Base-by-base conservation (phyloP, 2,888 invertebrate genomes). In the Aleiodes alternator region DNA sequence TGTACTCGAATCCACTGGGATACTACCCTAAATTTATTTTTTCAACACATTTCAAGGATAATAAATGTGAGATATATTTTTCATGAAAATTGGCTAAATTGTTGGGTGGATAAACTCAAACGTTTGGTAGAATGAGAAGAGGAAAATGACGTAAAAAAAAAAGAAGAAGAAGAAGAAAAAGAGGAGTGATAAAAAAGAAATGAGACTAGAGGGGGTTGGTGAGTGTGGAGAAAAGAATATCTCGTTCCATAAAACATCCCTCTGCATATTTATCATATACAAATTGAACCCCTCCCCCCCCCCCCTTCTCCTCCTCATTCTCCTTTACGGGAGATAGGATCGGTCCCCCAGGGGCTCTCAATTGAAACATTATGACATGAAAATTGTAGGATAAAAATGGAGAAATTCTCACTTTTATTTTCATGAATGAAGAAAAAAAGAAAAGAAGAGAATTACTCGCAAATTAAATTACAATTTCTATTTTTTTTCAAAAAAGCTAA, bases 241-340 rank as follows among this genome's bases (percentile, higher is more conserved):
- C 76, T 73, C 75, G 73, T 77, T 78, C 77, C 78, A 78, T 75
- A 77, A 79, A 80, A 73, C 77, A 78, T 56, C 76, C 76, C 76
- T 74, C 75, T 77, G 79, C 76, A 80, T 78, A 80, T 79, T 80
- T 80, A 80, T 80, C 78, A 79, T 78, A 77, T 79, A 79, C 80
- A 78, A 79, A 80, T 80, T 80, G 79, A 80, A 77, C 78, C 78
- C 78, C 38, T 38, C 38, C 8, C 38, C 38, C 38, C 8, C 38
- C 3, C 38, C 38, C n/a, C n/a, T n/a, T n/a, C n/a, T n/a, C 43
- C 43, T 8, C 78, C 73, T 71, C 34, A 51, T 16, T 50, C 23
- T 23, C 56, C 16, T 29, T 16, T 29, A 7, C n/a, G 31, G 31
- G 12, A 59, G 59, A 69, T 68, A 69, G 69, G 12, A 68, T 68